phyloP scores from a whole-genome alignment of 2,113 vertebrate genomes.

The Genyomyrus donnyi region DNA sequence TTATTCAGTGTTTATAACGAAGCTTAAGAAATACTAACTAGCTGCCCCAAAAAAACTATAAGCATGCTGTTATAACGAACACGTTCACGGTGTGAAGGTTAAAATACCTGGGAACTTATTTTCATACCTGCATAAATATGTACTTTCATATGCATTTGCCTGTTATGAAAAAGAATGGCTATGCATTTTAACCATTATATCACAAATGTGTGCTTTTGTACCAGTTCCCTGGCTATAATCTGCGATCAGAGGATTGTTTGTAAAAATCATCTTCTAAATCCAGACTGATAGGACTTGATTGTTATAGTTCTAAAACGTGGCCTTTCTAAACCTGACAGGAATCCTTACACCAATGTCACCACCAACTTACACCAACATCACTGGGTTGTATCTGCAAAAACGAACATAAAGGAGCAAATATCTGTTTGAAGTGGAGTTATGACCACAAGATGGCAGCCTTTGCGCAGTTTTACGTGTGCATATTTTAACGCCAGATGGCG shows the following conservation, averaged over 20 bases:
- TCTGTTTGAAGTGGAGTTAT: not conserved
- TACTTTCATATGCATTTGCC: not conserved
- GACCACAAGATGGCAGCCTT: constrained; percentile 12
- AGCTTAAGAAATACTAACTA: not conserved
- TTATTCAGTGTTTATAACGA: not conserved
- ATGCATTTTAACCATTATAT: not conserved
- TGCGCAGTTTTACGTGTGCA: not conserved
- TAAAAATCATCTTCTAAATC: not conserved
- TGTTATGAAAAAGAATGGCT: not conserved
- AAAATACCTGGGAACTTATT: not conserved
- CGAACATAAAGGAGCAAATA: not conserved
- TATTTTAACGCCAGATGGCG: not conserved
- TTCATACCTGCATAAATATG: not conserved
- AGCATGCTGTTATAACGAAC: not conserved
- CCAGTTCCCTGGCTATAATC: not conserved
- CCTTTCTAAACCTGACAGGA: not conserved
- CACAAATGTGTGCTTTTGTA: not conserved
- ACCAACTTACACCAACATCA: too few relatives aligned
- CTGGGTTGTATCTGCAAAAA: not conserved
- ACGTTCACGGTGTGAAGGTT: not conserved
- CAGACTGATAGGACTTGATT: not conserved
- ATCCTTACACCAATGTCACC: not conserved
- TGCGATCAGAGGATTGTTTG: not conserved
- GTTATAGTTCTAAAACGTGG: not conserved
- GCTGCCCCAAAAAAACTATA: not conserved